phyloP scores from a whole-genome alignment of 2,888 invertebrate species.

The Drosophila testacea region DNA sequence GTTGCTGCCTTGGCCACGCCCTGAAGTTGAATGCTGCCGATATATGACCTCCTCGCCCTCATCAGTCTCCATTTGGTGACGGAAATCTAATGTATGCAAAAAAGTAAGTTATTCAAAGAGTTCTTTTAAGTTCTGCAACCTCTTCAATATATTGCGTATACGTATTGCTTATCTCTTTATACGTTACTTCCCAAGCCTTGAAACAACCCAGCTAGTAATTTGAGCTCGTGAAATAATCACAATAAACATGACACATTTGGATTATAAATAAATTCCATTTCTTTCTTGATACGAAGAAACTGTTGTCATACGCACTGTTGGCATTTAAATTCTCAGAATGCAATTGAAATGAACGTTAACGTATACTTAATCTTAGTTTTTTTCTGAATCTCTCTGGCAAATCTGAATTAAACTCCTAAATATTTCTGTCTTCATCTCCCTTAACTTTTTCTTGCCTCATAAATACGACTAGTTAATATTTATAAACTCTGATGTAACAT shows the following conservation, averaged over 20 bases:
- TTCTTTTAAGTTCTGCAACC: neutral
- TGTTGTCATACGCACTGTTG: too few species aligned
- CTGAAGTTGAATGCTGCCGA: conserved; percentile 62
- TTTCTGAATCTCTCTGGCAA: too few species aligned
- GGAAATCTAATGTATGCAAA: conserved; percentile 65
- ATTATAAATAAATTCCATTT: neutral
- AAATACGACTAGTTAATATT: too few species aligned
- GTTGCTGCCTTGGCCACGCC: conserved; percentile 44
- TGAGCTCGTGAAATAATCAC: neutral
- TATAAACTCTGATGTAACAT: too few species aligned
- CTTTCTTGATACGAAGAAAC: too few species aligned
- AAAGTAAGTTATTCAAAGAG: neutral
- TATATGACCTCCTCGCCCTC: conserved; percentile 79
- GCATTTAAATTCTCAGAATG: too few species aligned
- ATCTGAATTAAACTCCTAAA: too few species aligned
- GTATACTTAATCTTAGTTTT: neutral
- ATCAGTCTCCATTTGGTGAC: conserved; percentile 82
- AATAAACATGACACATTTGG: neutral
- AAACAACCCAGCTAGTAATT: neutral
- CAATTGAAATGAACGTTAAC: neutral
- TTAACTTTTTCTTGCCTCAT: too few species aligned
- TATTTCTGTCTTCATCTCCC: too few species aligned
- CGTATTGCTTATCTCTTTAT: neutral
- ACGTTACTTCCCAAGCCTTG: too few species aligned
- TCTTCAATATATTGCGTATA: neutral